Evolutionary conservation across 2,888 invertebrate genomes (phyloP).

Genomic region (Nephrocerus scutellatus): DNA sequence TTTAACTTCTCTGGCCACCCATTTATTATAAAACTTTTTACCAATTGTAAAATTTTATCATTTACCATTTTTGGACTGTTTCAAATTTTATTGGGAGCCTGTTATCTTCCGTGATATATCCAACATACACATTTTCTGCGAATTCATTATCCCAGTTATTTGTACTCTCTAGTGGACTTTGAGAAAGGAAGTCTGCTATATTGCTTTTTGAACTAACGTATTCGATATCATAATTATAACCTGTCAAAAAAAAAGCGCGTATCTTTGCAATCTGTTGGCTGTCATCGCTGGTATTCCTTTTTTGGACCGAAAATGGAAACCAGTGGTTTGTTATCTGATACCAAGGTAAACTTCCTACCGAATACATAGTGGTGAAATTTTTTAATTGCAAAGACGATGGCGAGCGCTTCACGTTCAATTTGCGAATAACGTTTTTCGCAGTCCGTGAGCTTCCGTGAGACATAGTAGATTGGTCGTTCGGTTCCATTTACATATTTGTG

Average conservation of each 20-base stretch:
- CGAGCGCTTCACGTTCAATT: slow-evolving; percentile 9
- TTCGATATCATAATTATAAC: slow-evolving; percentile 23
- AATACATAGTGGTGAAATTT: slow-evolving; percentile 39
- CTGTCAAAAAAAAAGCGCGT: slow-evolving; percentile 23
- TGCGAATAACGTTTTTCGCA: slow-evolving; percentile 35
- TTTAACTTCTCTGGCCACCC: too few species aligned
- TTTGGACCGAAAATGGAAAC: slow-evolving; percentile 8
- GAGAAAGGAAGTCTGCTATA: slow-evolving; percentile 25
- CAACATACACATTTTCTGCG: slow-evolving; percentile 9
- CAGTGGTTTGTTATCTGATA: slow-evolving; percentile 10
- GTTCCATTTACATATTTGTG: slow-evolving; percentile 24
- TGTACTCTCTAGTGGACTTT: slow-evolving; percentile 11
- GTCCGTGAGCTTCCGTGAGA: slow-evolving; percentile 34
- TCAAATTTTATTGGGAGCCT: slow-evolving; percentile 7
- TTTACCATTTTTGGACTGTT: not conserved
- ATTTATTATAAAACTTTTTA: too few species aligned
- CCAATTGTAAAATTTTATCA: too few species aligned
- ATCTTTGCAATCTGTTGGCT: slow-evolving; percentile 20
- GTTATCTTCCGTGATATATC: slow-evolving; percentile 7
- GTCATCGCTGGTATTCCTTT: slow-evolving; percentile 31
- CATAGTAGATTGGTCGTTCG: slow-evolving; percentile 36
- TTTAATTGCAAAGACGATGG: slow-evolving; percentile 9
- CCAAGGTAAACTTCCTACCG: slow-evolving; percentile 36
- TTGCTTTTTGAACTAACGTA: slow-evolving; percentile 22
- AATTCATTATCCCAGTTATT: too few species aligned